Evolutionary conservation across 1,140 invertebrate species (phyloP).

Genomic region (Pseudomyrmex cubaensis): DNA sequence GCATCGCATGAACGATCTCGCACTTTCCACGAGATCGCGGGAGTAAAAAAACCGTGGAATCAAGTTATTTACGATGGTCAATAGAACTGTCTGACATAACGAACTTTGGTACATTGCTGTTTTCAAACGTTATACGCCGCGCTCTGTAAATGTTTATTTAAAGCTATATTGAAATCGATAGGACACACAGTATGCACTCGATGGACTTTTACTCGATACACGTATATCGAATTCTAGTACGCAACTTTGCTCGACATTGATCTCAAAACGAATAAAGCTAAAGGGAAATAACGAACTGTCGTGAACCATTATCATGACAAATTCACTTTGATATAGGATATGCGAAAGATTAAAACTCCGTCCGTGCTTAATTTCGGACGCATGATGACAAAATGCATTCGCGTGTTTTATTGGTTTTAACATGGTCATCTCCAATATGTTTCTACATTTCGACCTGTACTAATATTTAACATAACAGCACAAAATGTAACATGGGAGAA

Average conservation of each 20-base stretch:
- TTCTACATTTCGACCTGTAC: constrained; percentile 36
- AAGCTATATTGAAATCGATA: background rate
- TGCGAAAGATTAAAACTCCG: constrained; percentile 39
- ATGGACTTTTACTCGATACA: background rate
- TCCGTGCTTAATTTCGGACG: constrained; percentile 17
- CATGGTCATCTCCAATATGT: constrained; percentile 17
- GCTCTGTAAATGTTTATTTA: constrained; percentile 13
- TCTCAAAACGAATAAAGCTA: background rate
- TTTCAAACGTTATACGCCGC: constrained; percentile 35
- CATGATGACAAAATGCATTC: constrained; percentile 26
- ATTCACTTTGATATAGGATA: constrained; percentile 38
- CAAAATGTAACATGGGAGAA: constrained; percentile 28
- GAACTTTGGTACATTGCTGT: constrained; percentile 8
- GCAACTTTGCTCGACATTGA: background rate
- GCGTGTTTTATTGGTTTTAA: constrained; percentile 37
- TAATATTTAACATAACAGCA: constrained; percentile 47
- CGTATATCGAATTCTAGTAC: background rate
- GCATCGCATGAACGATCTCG: constrained; percentile 59
- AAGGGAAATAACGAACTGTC: background rate
- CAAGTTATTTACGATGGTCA: constrained; percentile 20
- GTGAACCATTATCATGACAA: constrained; percentile 13
- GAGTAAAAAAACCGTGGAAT: constrained; percentile 7
- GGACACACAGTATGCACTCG: background rate
- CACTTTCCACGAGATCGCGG: constrained; percentile 61
- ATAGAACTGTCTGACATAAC: constrained; percentile 63